Percentiles rank a stretch among this genome's conserved stretches.
Conservation (phyloP, 2,113 vertebrate genomes). For the Puffinus mauretanicus region DNA sequence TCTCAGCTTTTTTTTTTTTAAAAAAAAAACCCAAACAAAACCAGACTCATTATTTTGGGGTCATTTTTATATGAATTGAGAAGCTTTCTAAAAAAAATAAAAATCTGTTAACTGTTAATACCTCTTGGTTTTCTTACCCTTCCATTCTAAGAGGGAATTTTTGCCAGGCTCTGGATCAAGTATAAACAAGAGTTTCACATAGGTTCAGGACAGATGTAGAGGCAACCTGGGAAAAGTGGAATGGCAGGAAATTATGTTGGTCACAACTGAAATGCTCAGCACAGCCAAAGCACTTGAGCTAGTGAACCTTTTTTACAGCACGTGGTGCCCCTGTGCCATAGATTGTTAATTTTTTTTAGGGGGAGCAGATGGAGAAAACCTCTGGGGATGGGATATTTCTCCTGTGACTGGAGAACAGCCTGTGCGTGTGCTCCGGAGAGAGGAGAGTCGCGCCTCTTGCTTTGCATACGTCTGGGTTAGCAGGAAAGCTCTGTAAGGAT, state of each 20-base stretch:
- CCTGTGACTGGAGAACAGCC: background rate
- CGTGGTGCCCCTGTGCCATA: constrained; percentile 3
- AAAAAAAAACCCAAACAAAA: background rate
- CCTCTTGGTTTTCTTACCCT: background rate
- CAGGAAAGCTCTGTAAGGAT: background rate
- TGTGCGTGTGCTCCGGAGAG: rapidly evolving
- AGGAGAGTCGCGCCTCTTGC: background rate
- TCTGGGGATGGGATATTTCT: constrained; percentile 1
- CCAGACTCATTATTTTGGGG: background rate
- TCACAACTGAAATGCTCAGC: constrained; percentile 38
- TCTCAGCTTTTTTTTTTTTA: background rate
- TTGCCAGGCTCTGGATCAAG: background rate
- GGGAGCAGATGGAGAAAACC: constrained; percentile 11
- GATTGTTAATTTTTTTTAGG: background rate
- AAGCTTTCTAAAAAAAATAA: background rate
- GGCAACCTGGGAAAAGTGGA: constrained; percentile 8
- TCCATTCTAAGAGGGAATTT: background rate
- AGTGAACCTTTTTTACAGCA: constrained; percentile 30
- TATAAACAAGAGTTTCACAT: background rate
- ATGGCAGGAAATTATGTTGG: constrained; percentile 18
- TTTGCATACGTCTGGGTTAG: background rate
- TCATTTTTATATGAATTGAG: background rate
- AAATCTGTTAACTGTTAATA: constrained; percentile 1
- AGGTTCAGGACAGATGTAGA: constrained; percentile 21
- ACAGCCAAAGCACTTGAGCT: background rate